phyloP scores from a whole-genome alignment of 2,797 vertebrate species.

The Bradypodion pumilum region DNA sequence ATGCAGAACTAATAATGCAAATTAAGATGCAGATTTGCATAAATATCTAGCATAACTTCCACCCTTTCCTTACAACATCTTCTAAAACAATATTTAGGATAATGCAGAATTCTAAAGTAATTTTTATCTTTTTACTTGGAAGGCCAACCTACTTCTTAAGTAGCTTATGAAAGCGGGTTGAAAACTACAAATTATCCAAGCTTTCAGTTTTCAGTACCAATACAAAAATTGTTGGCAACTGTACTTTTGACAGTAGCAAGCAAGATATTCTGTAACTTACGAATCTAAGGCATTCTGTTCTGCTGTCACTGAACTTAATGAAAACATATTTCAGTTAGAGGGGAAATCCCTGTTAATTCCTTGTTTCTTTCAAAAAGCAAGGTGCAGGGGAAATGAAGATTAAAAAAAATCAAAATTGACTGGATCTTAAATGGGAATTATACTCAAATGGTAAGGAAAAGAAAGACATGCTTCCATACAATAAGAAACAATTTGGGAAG shows the following conservation, averaged over 20 bases:
- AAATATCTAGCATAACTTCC: constrained; percentile 22
- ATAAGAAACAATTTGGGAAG: constrained; percentile 54
- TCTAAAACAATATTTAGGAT: background rate
- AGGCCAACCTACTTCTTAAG: background rate
- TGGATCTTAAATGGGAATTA: constrained; percentile 29
- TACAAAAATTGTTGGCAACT: constrained; percentile 43
- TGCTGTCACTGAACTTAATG: constrained; percentile 65
- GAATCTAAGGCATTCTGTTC: constrained; percentile 59
- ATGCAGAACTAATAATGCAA: constrained; percentile 19
- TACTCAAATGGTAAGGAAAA: background rate
- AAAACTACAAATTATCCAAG: constrained; percentile 58
- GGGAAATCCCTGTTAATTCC: constrained; percentile 65
- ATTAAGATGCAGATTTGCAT: constrained; percentile 12
- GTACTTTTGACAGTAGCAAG: constrained; percentile 65
- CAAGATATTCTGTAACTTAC: constrained; percentile 51
- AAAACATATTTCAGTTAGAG: constrained; percentile 66
- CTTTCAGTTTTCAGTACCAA: constrained; percentile 58
- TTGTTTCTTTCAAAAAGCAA: constrained; percentile 53
- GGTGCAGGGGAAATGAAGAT: constrained; percentile 4
- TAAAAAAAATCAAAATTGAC: rapidly evolving
- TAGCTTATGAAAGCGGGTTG: constrained; percentile 46
- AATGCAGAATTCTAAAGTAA: constrained; percentile 20
- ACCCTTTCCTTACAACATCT: constrained; percentile 1
- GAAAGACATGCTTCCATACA: constrained; percentile 57
- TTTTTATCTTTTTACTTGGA: constrained; percentile 17